A percentile compares a stretch with the other conserved stretches of the same genome.
These are phyloP conservation scores for Tenualosa thibaudeaui DNA, from an alignment of 2,797 vertebrate species.

Conservation along the genomic window DNA sequence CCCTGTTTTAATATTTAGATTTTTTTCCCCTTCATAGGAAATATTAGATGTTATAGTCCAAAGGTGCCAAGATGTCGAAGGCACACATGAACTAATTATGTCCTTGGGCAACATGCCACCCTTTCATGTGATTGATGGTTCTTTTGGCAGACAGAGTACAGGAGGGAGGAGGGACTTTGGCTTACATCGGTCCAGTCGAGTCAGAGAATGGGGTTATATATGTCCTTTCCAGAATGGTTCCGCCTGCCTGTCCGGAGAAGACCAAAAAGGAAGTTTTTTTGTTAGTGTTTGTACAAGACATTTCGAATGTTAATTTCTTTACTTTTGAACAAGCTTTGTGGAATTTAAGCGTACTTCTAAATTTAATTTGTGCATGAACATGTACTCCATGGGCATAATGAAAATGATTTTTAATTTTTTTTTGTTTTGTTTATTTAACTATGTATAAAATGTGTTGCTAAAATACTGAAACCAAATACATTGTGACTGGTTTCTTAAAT, in stretches of 20 bases:
- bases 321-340: not conserved
- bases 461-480: not conserved
- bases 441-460: no score
- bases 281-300: not conserved
- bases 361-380: not conserved
- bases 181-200: not conserved
- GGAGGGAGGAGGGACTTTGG: not conserved
- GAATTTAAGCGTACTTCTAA: not conserved
- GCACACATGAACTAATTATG: slow-evolving; percentile 28
- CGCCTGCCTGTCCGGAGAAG: not conserved
- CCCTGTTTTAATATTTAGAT: not conserved
- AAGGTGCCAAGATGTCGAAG: slow-evolving; percentile 15
- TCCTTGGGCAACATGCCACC: slow-evolving; percentile 10
- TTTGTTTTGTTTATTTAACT: no score
- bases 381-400: not conserved
- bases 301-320: not conserved
- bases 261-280: not conserved
- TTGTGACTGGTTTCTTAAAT: not conserved
- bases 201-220: not conserved
- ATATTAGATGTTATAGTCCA: slow-evolving; percentile 9
- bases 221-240: not conserved
- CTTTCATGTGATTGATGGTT: not conserved
- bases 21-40: not conserved
- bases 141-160: not conserved
- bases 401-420: no score